Evolutionary conservation across 2,797 vertebrate species (phyloP).

Genomic region (Neostethus bicornis): DNA sequence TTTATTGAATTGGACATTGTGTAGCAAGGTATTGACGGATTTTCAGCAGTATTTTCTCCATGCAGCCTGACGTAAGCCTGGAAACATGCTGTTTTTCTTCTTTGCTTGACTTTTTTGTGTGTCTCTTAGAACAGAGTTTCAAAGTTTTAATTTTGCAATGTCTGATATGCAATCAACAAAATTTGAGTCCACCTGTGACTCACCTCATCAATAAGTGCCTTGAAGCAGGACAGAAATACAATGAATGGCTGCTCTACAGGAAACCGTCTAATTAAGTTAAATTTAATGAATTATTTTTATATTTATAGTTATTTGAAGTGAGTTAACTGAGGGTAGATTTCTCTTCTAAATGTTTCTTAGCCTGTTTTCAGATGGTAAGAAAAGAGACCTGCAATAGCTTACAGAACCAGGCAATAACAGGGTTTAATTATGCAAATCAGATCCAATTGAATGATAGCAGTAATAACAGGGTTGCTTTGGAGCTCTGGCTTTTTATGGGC

Average conservation of each 20-base stretch:
- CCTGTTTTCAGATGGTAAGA: conserved; percentile 43
- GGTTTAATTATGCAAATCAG: conserved; percentile 83
- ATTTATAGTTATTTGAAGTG: conserved; percentile 51
- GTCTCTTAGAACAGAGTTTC: conserved; percentile 17
- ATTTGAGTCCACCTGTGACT: conserved; percentile 52
- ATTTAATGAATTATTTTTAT: conserved; percentile 56
- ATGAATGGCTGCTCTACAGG: conserved; percentile 49
- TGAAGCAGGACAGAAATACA: conserved; percentile 47
- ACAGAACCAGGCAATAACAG: conserved; percentile 60
- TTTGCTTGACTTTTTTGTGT: not conserved
- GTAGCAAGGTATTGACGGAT: conserved; percentile 8
- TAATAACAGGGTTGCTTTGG: conserved; percentile 79
- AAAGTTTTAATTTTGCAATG: conserved; percentile 28
- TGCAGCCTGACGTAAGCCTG: conserved; percentile 1
- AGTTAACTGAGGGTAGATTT: conserved; percentile 44
- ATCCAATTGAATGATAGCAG: conserved; percentile 80
- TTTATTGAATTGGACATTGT: conserved; percentile 2
- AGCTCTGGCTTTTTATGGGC: conserved; percentile 69
- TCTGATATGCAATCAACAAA: conserved; percentile 54
- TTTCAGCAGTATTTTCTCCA: conserved; percentile 4
- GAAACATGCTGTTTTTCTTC: not conserved
- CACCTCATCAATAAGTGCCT: conserved; percentile 54
- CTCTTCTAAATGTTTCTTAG: conserved; percentile 25
- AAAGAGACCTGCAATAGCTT: conserved; percentile 48
- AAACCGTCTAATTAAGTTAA: conserved; percentile 55